Evolutionary conservation across 2,888 invertebrate genomes (phyloP).

Genomic region (Scaptomyza flava): DNA sequence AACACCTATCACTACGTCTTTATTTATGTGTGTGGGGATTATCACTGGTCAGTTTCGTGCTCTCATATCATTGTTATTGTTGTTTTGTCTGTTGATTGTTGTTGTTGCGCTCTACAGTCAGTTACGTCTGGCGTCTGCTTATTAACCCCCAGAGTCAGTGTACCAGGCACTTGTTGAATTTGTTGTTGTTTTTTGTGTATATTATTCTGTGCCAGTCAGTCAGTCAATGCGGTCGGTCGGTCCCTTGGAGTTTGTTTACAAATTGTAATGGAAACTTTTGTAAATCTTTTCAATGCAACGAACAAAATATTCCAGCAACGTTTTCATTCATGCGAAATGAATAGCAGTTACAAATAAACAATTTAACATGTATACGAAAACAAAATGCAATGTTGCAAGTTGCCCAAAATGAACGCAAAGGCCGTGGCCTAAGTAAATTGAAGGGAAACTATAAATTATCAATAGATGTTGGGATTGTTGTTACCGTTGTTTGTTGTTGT

Average conservation of each 20-base stretch:
- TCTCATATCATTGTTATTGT: conserved; percentile 38
- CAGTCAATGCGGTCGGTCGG: conserved; percentile 3
- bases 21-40: conserved; percentile 19
- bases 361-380: neutral
- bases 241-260: conserved; percentile 61
- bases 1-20: neutral
- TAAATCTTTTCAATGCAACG: conserved; percentile 66
- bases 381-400: conserved; percentile 35
- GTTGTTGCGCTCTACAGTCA: conserved; percentile 27
- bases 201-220: conserved; percentile 6
- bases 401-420: conserved; percentile 18
- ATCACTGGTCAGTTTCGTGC: conserved; percentile 49
- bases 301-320: conserved; percentile 52
- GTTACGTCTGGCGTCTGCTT: conserved; percentile 17
- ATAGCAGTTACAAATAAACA: conserved; percentile 10
- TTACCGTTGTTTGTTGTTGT: conserved; percentile 16
- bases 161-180: conserved; percentile 58
- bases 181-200: conserved; percentile 36
- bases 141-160: conserved; percentile 62
- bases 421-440: conserved; percentile 50
- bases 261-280: conserved; percentile 71
- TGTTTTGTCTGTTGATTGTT: conserved; percentile 23
- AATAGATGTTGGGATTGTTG: conserved; percentile 40
- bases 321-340: conserved; percentile 56
- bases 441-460: conserved; percentile 52